phyloP scores from a whole-genome alignment of 1,140 invertebrate genomes.

The Episyrphus balteatus region DNA sequence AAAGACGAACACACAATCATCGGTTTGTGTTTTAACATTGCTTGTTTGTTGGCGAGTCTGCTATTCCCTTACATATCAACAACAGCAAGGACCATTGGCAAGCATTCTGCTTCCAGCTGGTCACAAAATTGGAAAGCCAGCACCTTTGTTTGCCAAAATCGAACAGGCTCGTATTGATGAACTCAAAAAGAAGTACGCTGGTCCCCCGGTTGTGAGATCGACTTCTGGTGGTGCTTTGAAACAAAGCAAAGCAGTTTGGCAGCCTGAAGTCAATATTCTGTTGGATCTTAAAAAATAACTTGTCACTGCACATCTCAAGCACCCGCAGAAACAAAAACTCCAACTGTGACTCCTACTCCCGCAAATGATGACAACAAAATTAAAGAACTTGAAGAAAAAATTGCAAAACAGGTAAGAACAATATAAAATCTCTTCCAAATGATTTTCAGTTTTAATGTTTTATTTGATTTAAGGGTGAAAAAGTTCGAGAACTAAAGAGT shows the following conservation, averaged over 20 bases:
- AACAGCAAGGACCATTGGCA: constrained; percentile 49
- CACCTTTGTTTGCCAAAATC: constrained; percentile 80
- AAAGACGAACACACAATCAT: constrained; percentile 74
- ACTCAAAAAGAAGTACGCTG: constrained; percentile 68
- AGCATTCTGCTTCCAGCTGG: constrained; percentile 58
- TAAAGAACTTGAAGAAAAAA: constrained; percentile 44
- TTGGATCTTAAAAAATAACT: constrained; percentile 62
- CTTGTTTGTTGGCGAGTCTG: constrained; percentile 68
- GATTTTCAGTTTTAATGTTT: constrained; percentile 2
- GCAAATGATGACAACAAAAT: constrained; percentile 23
- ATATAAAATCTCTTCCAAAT: constrained; percentile 38
- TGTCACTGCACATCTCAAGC: constrained; percentile 40
- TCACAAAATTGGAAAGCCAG: constrained; percentile 81
- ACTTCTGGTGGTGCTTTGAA: background rate
- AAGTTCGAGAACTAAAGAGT: constrained; percentile 63
- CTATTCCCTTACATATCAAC: constrained; percentile 88
- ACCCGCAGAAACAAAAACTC: constrained; percentile 13
- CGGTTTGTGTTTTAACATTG: constrained; percentile 75
- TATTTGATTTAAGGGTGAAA: too few relatives aligned
- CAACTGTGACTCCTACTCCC: constrained; percentile 2
- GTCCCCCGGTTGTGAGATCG: constrained; percentile 38
- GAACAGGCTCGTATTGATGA: constrained; percentile 59
- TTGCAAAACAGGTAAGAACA: constrained; percentile 46
- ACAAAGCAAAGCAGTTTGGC: constrained; percentile 57
- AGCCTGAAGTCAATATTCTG: too few relatives aligned